Evolutionary conservation across 1,140 invertebrate genomes (phyloP).

Genomic region (Eupristina koningsbergeri): DNA sequence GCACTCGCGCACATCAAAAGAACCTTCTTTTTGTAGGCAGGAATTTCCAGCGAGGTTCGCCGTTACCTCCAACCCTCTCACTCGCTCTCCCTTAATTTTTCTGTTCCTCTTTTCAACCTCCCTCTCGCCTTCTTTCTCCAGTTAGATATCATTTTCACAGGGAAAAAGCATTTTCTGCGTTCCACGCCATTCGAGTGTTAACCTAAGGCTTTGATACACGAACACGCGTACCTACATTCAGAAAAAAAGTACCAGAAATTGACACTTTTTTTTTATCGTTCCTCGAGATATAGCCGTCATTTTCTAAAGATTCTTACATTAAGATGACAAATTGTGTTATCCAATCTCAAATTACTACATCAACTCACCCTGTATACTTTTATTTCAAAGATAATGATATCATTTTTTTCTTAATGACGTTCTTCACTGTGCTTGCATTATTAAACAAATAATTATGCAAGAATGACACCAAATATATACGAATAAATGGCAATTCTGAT

Average conservation of each 20-base stretch:
- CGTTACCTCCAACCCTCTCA: neutral
- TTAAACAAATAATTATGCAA: too few relatives aligned
- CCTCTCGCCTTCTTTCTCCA: neutral
- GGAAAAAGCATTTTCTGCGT: constrained; percentile 4
- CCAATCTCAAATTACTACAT: neutral
- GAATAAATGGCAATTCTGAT: too few relatives aligned
- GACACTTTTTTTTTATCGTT: constrained; percentile 18
- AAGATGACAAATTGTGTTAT: neutral
- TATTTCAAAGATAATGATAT: neutral
- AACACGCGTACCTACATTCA: neutral
- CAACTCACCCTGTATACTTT: neutral
- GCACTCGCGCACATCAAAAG: constrained; percentile 45
- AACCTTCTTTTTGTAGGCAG: constrained; percentile 38
- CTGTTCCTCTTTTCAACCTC: neutral
- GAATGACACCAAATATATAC: too few relatives aligned
- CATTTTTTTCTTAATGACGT: too few relatives aligned
- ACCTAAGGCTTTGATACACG: constrained; percentile 36
- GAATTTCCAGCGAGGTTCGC: constrained; percentile 30
- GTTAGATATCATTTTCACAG: constrained; percentile 48
- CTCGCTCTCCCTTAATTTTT: neutral
- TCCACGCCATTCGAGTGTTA: constrained; percentile 26
- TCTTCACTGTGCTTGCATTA: too few relatives aligned
- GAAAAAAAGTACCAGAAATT: constrained; percentile 11
- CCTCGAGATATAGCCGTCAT: neutral
- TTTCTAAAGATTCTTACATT: constrained; percentile 1